phyloP scores from a whole-genome alignment of 35 echinoderm and acorn worm genomes.

The Strongylocentrotus purpuratus region DNA sequence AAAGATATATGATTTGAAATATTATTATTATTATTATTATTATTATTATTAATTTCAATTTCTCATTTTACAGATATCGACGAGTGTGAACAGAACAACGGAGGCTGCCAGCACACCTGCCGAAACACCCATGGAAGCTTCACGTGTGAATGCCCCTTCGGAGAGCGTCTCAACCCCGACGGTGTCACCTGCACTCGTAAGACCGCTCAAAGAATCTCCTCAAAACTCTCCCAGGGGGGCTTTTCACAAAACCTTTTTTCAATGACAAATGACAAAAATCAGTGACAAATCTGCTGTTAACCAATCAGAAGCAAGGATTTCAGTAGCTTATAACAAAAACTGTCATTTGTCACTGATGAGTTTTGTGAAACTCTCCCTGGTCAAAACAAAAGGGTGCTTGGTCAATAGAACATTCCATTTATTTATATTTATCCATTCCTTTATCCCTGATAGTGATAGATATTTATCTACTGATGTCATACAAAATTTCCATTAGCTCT shows the following conservation, averaged over 20 bases:
- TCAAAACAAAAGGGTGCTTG: not conserved
- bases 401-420: not conserved
- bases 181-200: constrained; percentile 86
- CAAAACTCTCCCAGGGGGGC: too few species aligned
- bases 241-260: too few species aligned
- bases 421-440: too few species aligned
- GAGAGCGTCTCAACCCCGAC: constrained; percentile 77
- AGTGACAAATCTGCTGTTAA: too few species aligned
- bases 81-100: constrained; percentile 65
- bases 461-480: not conserved
- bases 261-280: too few species aligned
- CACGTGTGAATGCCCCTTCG: constrained; percentile 64
- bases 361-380: not conserved
- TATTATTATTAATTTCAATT: too few species aligned
- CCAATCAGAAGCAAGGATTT: too few species aligned
- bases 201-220: not conserved
- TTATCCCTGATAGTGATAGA: too few species aligned
- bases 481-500: not conserved
- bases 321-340: too few species aligned
- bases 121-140: constrained; percentile 63
- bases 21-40: too few species aligned
- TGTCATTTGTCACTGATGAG: too few species aligned
- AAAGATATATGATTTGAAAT: too few species aligned
- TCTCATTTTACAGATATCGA: constrained; percentile 60
- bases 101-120: constrained; percentile 71